These are phyloP conservation scores for Cyclargus thomasi DNA, from an alignment of 1,140 invertebrate species.

Conservation along the genomic window DNA sequence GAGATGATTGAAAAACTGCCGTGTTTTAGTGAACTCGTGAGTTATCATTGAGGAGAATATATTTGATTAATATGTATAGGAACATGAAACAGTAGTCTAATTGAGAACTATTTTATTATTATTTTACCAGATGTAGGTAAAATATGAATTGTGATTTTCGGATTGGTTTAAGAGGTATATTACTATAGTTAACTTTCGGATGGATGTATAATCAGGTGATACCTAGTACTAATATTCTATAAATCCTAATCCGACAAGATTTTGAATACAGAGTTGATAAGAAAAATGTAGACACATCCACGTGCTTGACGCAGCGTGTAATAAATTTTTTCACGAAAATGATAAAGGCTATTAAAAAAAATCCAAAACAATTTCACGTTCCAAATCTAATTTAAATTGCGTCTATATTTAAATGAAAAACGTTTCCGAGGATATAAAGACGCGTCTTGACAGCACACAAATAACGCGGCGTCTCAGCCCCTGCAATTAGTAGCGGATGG, in stretches of 20 bases:
- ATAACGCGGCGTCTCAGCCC: slow-evolving; percentile 49
- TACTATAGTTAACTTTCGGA: too few relatives aligned
- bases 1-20: slow-evolving; percentile 62
- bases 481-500: slow-evolving; percentile 69
- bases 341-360: slow-evolving; percentile 2
- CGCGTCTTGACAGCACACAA: slow-evolving; percentile 52
- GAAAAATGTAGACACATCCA: background rate
- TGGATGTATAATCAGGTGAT: too few relatives aligned
- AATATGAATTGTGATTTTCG: too few relatives aligned
- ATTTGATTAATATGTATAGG: too few relatives aligned
- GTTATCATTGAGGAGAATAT: too few relatives aligned
- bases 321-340: background rate
- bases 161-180: too few relatives aligned
- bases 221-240: too few relatives aligned
- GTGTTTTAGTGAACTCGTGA: background rate
- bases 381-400: slow-evolving; percentile 7
- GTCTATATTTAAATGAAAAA: slow-evolving; percentile 44
- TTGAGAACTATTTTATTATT: too few relatives aligned
- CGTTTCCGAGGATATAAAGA: slow-evolving; percentile 46
- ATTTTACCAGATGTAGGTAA: too few relatives aligned
- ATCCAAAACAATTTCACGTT: slow-evolving; percentile 7
- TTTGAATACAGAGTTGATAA: too few relatives aligned
- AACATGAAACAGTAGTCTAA: too few relatives aligned
- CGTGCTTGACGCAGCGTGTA: background rate
- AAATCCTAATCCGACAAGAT: too few relatives aligned